A percentile compares a stretch with the other conserved stretches of the same genome.
These are phyloP conservation scores for Acipenser oxyrinchus DNA, from an alignment of 2,797 vertebrate genomes.

Conservation along the genomic window DNA sequence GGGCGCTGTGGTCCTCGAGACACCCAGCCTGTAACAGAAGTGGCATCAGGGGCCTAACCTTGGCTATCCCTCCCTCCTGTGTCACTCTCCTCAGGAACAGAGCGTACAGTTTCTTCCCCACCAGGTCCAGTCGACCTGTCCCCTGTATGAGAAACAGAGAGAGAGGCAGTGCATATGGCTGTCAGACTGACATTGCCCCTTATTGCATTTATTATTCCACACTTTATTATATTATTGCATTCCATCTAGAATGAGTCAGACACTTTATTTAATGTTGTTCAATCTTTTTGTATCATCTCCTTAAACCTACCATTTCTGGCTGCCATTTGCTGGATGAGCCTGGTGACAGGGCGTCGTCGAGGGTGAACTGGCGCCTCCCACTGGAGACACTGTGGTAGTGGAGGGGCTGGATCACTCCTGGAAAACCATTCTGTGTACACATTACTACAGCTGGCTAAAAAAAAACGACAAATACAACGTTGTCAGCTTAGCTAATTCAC, in stretches of 20 bases:
- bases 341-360: conserved; percentile 33
- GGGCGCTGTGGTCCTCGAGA: conserved; percentile 51
- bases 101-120: conserved; percentile 51
- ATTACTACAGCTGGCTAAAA: conserved; percentile 41
- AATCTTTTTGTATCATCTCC: too few species aligned
- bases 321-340: conserved; percentile 36
- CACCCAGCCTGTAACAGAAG: conserved; percentile 64
- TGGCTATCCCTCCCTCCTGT: conserved; percentile 20
- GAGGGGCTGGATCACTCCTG: conserved; percentile 8
- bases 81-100: conserved; percentile 42
- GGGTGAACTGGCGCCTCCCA: conserved; percentile 36
- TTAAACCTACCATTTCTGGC: conserved; percentile 44
- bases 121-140: conserved; percentile 23
- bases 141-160: neutral
- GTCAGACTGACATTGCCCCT: too few species aligned
- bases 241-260: too few species aligned
- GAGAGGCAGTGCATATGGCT: neutral
- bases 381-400: conserved; percentile 31
- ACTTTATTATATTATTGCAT: too few species aligned
- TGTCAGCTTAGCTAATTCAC: neutral
- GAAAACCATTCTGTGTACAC: conserved; percentile 35
- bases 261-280: too few species aligned
- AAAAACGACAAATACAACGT: neutral
- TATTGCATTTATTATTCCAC: too few species aligned
- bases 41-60: conserved; percentile 42